Evolutionary conservation across 1,140 invertebrate species (phyloP), one percentile per base, ranked within the genome.

Genomic region (Acromyrmex echinatior): DNA sequence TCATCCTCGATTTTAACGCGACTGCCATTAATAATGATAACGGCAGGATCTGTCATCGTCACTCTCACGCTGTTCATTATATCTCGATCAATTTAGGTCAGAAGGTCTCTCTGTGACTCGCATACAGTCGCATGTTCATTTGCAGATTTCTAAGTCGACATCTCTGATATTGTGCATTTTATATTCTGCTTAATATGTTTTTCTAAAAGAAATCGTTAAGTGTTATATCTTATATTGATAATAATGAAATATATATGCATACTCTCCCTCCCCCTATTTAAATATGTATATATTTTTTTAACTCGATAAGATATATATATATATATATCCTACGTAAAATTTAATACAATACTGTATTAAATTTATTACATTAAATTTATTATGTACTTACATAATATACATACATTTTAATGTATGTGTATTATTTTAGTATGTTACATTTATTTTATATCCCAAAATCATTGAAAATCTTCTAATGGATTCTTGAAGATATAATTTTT

Each of bases 1-100:
- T 87, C 88, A 68, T 89, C 88, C 84, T 87, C 80, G 71, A 89
- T 90, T 89, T 90, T 86, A 81, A 90, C 70, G 73, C 49, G 73
- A 7, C 25, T 63, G 66, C 79, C 89, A 92, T 92, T 91, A 87
- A 84, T 86, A 74, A 87, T 21, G 85, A 88, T 79, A 84, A 73
- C 62, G 14, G 58, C 58, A 62, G 16, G 60, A 68, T 70, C 56
- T 70, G 35, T 79, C 62, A 25, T 25, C 49, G 51, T 80, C n/a
- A 10, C 73, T 65, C 60, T 81, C 76, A 49, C 16, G 14, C 14
- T 70, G 84, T 81, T 62, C 78, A 86, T 86, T 86, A 86, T 81
- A 86, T 82, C 65, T 70, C 85, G 78, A 70, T 81, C 63, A 82
- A 86, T 86, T 86, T 70, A 25, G 85, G 85, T 81, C 85, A 86